Evolutionary conservation across 2,888 invertebrate species (phyloP).

Genomic region (Campopleginae sp.): DNA sequence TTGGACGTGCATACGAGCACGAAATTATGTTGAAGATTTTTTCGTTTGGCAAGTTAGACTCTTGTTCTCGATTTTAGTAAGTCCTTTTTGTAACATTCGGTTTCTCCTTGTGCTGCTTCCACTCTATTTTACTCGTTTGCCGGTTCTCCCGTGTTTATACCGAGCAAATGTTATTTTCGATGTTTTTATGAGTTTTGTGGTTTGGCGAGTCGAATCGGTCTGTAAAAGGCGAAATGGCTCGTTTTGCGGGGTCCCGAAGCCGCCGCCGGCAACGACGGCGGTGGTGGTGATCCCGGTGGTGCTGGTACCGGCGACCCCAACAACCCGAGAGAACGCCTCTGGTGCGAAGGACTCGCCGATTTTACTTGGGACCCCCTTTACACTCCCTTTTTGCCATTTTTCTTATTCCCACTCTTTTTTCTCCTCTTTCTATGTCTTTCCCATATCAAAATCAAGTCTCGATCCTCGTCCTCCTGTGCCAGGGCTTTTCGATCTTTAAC

Average conservation of each 20-base stretch:
- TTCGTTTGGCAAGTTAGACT: constrained; percentile 30
- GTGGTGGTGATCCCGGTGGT: constrained; percentile 36
- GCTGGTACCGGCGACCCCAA: constrained; percentile 56
- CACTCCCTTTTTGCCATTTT: constrained; percentile 62
- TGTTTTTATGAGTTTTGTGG: constrained; percentile 73
- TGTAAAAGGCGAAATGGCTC: constrained; percentile 69
- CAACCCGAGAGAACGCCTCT: constrained; percentile 64
- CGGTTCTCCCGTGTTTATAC: constrained; percentile 66
- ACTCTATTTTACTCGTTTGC: constrained; percentile 66
- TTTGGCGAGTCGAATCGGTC: constrained; percentile 72
- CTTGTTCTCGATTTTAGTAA: constrained; percentile 37
- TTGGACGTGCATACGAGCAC: constrained; percentile 8
- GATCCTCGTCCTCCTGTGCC: constrained; percentile 40
- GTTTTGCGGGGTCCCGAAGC: constrained; percentile 65
- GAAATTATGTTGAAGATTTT: constrained; percentile 56
- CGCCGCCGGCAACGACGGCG: constrained; percentile 49
- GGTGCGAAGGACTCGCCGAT: constrained; percentile 70
- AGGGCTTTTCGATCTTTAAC: constrained; percentile 48
- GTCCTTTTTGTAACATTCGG: constrained; percentile 37
- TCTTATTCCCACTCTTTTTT: constrained; percentile 12
- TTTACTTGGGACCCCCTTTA: constrained; percentile 63
- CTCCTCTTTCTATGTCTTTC: constrained; percentile 52
- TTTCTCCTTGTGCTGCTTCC: constrained; percentile 43
- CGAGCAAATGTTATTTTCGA: constrained; percentile 70
- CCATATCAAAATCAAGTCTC: constrained; percentile 49